Evolutionary conservation across 2,888 invertebrate species (phyloP), one percentile per base, ranked within the genome.

Genomic region (Papilio gigon): DNA sequence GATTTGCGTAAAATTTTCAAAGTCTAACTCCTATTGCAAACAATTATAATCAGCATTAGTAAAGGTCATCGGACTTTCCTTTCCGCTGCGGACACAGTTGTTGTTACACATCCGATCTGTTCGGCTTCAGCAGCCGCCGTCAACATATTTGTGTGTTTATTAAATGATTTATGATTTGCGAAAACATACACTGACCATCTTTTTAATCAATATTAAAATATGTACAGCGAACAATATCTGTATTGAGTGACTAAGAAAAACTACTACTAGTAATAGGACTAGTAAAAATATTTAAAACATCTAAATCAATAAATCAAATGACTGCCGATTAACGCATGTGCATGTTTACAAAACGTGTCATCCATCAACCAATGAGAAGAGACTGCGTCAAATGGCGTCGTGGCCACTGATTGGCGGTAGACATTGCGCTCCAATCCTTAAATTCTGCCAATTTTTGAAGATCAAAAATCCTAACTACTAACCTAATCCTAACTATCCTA

Each of bases 51-150:
- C 30, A 9, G 27, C 53, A 62, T 56, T 14, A 61, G 8, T 33
- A 58, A 56, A 67, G 58, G 67, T 63, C 62, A 56, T 4, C 11
- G 25, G 1, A 44, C 62, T 67, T 58, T 63, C 56, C 33, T 63
- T 63, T 67, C 67, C 63, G 42, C 40, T 62, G 58, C 44, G 14
- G 14, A n/a, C 17, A 59, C 12, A 4, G 50, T 33, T 25, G n/a
- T 6, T 67, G 58, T 63, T 44, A 17, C 56, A 56, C 12, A 44
- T 67, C 44, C 67, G 42, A 58, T 44, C 17, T 22, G 35, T 40
- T 61, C 22, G 53, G 6, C 25, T 62, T 22, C 30, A 14, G 25
- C 40, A 22, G 35, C 22, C 22, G 33, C 22, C 59, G 17, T 66
- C 17, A 27, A 8, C 4, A 66, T 37, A 66, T 50, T 60, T 2